These are phyloP conservation scores for Cranoglanis bouderius DNA, from an alignment of 2,113 vertebrate genomes.

Conservation along the genomic window DNA sequence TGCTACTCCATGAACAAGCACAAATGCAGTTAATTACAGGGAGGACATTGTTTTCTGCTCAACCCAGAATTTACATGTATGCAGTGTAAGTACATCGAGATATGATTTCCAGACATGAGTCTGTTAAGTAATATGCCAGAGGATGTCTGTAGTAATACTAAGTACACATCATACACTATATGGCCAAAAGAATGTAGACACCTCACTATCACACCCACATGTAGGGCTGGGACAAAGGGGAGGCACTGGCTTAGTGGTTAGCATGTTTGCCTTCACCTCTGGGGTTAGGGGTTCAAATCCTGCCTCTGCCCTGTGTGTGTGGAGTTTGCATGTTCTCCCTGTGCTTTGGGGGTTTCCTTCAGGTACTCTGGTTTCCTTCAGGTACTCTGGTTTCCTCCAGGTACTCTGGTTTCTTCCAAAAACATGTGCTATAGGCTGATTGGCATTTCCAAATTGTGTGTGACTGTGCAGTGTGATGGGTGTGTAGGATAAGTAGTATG, in stretches of 20 bases:
- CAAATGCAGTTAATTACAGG: slow-evolving; percentile 49
- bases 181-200: neutral
- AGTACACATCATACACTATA: neutral
- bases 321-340: no score
- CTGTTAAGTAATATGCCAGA: neutral
- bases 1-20: slow-evolving; percentile 34
- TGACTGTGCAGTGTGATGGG: no score
- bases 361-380: no score
- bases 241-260: no score
- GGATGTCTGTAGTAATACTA: neutral
- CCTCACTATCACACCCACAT: neutral
- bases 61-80: slow-evolving; percentile 14
- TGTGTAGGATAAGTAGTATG: neutral
- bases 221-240: neutral
- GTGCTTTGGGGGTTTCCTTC: no score
- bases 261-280: no score
- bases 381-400: no score
- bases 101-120: neutral
- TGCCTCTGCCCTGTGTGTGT: no score
- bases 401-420: no score
- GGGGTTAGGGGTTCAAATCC: no score
- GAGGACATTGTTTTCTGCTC: slow-evolving; percentile 27
- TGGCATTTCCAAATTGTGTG: no score
- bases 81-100: neutral
- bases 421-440: no score